Base-by-base conservation (phyloP, 2,113 vertebrate genomes). In the Chionodraco myersi region DNA sequence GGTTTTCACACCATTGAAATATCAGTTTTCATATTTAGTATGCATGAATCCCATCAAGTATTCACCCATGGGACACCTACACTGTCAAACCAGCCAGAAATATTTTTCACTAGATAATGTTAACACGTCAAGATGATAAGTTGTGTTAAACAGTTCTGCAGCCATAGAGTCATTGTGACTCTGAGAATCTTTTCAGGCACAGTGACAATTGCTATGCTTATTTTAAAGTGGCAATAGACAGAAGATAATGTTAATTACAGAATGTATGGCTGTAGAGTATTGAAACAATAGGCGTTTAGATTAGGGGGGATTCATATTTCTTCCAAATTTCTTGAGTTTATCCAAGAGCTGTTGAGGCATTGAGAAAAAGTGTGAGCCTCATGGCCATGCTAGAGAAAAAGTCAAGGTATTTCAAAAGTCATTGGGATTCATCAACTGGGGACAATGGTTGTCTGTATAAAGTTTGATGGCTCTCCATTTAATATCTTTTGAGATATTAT, bases 41-140 rank as follows among this genome's bases (percentile, higher is more conserved):
- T 47, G 47, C 45, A n/a, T 44, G 21, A 80, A 23, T 60, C 53
- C 30, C 75, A 61, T 69, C 6, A 30, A 11, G 34, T n/a, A 7
- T 64, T 34, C 63, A 51, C 16, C 18, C 21, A 57, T 1, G 14
- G 13, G 48, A 75, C 9, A 54, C 12, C 36, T 52, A 48, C 76
- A 23, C 3, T 1, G 6, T 44, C 18, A 34, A 68, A 49, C 15
- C n/a, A 51, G 30, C 21, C 18, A 14, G 26, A 51, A 34, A 41
- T 34, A 14, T 26, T 53, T 72, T 72, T 71, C 12, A 30, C n/a
- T 23, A 54, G 23, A 56, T 74, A 6, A 56, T 41, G 44, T 49
- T 71, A 51, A 57, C 9, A 14, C 8, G 8, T 51, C 10, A 18
- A 23, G 30, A 26, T 49, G 10, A 3, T 36, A 70, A 16, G 6